Conservation (phyloP, 2,113 vertebrate species). For the Heptranchias perlo region DNA sequence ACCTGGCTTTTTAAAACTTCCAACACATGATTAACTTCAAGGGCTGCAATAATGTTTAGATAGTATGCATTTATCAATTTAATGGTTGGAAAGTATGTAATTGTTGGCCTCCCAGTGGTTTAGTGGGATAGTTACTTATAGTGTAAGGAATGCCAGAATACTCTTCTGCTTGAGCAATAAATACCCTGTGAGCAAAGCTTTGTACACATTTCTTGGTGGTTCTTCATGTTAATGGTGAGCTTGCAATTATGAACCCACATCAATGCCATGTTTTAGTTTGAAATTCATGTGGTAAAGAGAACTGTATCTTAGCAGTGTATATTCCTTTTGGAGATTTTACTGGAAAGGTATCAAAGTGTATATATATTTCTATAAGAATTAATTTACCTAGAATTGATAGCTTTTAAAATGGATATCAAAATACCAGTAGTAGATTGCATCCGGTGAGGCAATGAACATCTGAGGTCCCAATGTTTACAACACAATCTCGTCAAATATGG, state of each 20-base stretch:
- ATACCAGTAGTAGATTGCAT: neutral
- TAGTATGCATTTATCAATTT: neutral
- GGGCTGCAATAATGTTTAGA: neutral
- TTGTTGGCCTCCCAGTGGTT: neutral
- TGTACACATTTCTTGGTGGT: neutral
- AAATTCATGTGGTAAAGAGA: neutral
- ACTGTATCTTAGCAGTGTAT: neutral
- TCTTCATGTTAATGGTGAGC: neutral
- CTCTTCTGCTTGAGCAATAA: neutral
- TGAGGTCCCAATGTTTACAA: neutral
- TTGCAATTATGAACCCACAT: neutral
- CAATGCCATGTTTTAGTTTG: neutral
- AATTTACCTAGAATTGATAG: neutral
- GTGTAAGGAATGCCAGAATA: neutral
- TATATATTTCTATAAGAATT: constrained; percentile 7
- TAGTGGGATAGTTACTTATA: neutral
- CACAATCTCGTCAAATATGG: neutral
- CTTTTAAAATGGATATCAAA: neutral
- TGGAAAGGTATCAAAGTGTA: neutral
- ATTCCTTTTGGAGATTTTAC: neutral
- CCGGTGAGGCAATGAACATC: neutral
- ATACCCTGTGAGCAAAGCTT: neutral
- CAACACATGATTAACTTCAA: neutral
- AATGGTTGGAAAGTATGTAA: neutral
- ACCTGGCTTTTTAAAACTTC: neutral